Evolutionary conservation across 2,113 vertebrate genomes (phyloP).

Genomic region (Paratilapia polleni): DNA sequence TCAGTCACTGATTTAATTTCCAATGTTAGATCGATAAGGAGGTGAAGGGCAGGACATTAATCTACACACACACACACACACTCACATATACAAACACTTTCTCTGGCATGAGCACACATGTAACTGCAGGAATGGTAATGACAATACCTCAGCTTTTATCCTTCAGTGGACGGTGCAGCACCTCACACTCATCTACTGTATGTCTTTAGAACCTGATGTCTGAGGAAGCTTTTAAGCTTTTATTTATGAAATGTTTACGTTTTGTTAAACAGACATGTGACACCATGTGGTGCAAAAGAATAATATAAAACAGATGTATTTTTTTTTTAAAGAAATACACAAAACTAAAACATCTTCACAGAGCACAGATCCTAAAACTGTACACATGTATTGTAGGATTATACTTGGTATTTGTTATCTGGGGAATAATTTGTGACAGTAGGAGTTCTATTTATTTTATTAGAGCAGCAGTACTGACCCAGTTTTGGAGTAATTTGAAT

Average conservation of each 20-base stretch:
- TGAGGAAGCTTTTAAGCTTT: neutral
- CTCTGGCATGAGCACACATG: neutral
- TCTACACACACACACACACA: neutral
- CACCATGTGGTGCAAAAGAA: neutral
- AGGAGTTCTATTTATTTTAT: neutral
- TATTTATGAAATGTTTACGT: neutral
- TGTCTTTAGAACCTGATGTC: neutral
- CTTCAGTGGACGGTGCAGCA: neutral
- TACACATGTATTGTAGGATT: neutral
- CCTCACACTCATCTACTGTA: neutral
- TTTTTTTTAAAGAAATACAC: too few relatives aligned
- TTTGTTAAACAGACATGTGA: neutral
- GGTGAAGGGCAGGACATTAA: conserved; percentile 57
- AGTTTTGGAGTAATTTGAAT: neutral
- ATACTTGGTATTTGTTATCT: neutral
- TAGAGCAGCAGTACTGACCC: neutral
- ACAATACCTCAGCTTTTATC: neutral
- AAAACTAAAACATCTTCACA: too few relatives aligned
- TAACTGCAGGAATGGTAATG: neutral
- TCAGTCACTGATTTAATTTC: conserved; percentile 49
- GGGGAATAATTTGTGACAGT: neutral
- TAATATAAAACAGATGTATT: neutral
- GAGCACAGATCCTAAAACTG: neutral
- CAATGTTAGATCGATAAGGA: conserved; percentile 56
- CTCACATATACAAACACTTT: conserved; percentile 6